Evolutionary conservation across 2,888 invertebrate genomes (phyloP), one percentile per base, ranked within the genome.

Genomic region (Eucera pruinosa): DNA sequence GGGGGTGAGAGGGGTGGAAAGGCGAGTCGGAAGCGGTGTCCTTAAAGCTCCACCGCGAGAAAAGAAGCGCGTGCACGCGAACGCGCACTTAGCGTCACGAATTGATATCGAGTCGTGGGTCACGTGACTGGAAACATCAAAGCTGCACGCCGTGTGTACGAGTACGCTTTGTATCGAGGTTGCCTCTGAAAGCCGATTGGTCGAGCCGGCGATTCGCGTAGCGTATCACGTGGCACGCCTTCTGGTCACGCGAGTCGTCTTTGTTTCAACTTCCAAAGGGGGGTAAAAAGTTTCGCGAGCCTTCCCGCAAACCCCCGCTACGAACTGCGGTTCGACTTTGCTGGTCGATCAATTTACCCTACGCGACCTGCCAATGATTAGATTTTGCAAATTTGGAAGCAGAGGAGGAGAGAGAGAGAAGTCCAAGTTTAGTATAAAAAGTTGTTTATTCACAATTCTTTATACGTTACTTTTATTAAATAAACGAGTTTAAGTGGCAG

Each of bases 221-320:
- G 89, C 89, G 85, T 89, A 88, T 90, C 91, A 86, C 88, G 88
- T 85, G 89, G 84, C 88, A 90, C 91, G 91, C 91, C 91, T 89
- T 89, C 90, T 87, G 87, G 89, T 89, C 91, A 91, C 91, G 91
- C 91, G 69, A 85, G 39, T 66, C 75, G 70, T 83, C 83, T 85
- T 81, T 78, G 71, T 78, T 81, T 78, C 76, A 62, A 36, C 67
- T 36, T 72, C 50, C 61, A 68, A 73, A 47, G 20, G 55, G 41
- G 73, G 54, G 33, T 64, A 11, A 54, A 50, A 39, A 41, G 20
- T 60, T 47, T 47, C 39, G 54, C 54, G 60, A 43, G 20, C 20
- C 27, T 7, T 30, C 5, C 2, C 2, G 2, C 15, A 15, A 36
- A 23, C 15, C 33, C 43, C 13, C n/a, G 3, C n/a, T 4, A 0